These are phyloP conservation scores for Sus cebifrons DNA, from an alignment of 2,797 vertebrate genomes.

Conservation along the genomic window DNA sequence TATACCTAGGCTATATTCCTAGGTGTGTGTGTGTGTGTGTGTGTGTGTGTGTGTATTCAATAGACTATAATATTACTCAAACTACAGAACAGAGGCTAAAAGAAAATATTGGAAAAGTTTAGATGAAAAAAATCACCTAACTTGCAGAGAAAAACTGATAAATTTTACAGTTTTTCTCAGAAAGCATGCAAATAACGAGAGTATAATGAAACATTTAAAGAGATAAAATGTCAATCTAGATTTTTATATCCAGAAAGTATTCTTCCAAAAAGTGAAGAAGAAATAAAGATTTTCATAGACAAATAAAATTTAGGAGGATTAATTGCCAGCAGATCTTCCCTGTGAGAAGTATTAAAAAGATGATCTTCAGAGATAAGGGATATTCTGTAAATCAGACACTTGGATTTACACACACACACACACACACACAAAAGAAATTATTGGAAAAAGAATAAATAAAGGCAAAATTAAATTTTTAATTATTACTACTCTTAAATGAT, in stretches of 20 bases:
- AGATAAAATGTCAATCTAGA: neutral
- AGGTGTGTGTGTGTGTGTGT: too few species aligned
- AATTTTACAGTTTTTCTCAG: neutral
- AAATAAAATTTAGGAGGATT: neutral
- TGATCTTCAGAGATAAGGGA: neutral
- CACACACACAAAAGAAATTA: neutral
- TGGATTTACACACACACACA: neutral
- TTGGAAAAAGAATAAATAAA: neutral
- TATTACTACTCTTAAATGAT: neutral
- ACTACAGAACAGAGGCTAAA: neutral
- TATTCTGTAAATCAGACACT: neutral
- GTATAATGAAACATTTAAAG: neutral
- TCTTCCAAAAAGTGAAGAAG: neutral
- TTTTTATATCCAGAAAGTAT: neutral
- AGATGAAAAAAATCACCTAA: neutral
- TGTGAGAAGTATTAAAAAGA: constrained; percentile 35
- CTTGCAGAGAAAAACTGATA: neutral
- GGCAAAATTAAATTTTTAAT: neutral
- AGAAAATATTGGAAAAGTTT: neutral
- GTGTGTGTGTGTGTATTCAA: too few species aligned
- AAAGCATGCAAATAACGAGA: neutral
- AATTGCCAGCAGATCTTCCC: neutral
- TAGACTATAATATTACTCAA: neutral
- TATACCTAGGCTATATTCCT: too few species aligned
- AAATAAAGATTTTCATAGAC: neutral